Percentiles rank a stretch among this genome's conserved stretches.
phyloP scores from a whole-genome alignment of 2,797 vertebrate species.

The Etheostoma nigrum region DNA sequence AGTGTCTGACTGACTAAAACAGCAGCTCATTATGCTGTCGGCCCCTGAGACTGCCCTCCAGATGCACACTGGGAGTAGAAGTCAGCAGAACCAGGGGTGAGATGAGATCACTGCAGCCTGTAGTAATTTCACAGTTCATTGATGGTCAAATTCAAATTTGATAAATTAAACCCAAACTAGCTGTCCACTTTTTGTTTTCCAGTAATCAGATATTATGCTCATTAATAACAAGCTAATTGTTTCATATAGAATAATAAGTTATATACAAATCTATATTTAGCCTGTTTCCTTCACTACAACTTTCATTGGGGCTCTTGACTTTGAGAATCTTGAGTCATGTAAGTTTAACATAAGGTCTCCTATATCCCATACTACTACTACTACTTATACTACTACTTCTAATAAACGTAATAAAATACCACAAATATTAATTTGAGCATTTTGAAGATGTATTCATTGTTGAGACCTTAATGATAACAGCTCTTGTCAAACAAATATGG shows the following conservation, averaged over 20 bases:
- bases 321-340: background rate
- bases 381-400: background rate
- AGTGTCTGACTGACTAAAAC: background rate
- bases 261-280: background rate
- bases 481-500: slow-evolving; percentile 55
- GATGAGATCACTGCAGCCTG: background rate
- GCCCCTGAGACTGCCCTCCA: background rate
- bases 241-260: background rate
- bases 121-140: slow-evolving; percentile 1
- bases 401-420: background rate
- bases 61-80: background rate
- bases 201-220: background rate
- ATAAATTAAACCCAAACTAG: background rate
- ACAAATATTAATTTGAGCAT: background rate
- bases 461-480: slow-evolving; percentile 28
- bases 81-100: background rate
- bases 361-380: background rate
- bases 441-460: background rate
- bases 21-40: background rate
- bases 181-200: background rate
- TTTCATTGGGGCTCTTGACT: background rate
- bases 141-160: background rate
- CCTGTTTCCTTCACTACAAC: background rate
- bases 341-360: background rate
- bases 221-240: background rate